phyloP scores from a whole-genome alignment of 1,140 invertebrate species.

The Sinonovacula constricta region DNA sequence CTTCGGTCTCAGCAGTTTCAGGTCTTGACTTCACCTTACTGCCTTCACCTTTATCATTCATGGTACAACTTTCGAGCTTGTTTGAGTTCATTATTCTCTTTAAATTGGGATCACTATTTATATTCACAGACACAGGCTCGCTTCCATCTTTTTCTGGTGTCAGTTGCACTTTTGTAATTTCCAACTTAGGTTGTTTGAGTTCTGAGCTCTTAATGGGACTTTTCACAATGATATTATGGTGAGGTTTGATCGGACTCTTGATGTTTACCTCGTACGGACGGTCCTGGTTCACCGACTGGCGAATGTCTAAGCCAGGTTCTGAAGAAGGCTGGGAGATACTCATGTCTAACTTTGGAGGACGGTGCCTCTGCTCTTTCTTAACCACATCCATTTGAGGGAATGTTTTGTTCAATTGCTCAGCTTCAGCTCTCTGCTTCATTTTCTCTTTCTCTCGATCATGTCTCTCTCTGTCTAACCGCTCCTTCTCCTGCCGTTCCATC shows the following conservation, averaged over 20 bases:
- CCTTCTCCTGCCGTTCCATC: constrained; percentile 22
- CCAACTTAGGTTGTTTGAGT: constrained; percentile 45
- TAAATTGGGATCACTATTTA: constrained; percentile 41
- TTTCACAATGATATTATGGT: constrained; percentile 50
- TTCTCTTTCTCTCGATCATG: constrained; percentile 9
- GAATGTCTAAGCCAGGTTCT: not conserved
- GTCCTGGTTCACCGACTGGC: not conserved
- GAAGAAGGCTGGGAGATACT: constrained; percentile 27
- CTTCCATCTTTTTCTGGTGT: constrained; percentile 46
- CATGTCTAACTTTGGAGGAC: constrained; percentile 46
- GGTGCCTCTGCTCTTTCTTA: constrained; percentile 18
- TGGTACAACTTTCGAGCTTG: not conserved
- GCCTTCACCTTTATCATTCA: not conserved
- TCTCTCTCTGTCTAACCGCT: constrained; percentile 10
- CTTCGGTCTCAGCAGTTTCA: constrained; percentile 12
- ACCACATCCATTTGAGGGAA: constrained; percentile 27
- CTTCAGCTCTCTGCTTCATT: constrained; percentile 10
- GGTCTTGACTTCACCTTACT: constrained; percentile 20
- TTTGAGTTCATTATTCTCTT: constrained; percentile 21
- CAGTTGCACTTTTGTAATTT: constrained; percentile 48
- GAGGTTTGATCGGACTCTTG: constrained; percentile 52
- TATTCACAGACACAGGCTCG: constrained; percentile 47
- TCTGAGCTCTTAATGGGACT: constrained; percentile 51
- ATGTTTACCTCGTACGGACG: constrained; percentile 45
- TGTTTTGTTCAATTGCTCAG: constrained; percentile 33